Evolutionary conservation across 37 sponge, comb jelly and placozoan genomes (phyloP), one percentile per base, ranked within the genome.

Genomic region (Chondrilla cf. caribensis): DNA sequence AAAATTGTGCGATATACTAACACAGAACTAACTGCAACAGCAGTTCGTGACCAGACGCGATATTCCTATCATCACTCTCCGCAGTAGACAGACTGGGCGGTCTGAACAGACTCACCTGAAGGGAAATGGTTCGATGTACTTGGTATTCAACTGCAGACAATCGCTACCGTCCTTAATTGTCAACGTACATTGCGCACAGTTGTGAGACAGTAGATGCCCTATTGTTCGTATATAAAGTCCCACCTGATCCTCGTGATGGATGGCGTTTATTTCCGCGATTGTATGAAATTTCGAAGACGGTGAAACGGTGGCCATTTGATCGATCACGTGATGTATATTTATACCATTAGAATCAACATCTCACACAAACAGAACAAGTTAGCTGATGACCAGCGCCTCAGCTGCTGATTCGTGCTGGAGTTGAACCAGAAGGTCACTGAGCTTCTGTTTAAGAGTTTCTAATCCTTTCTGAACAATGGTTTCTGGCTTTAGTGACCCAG

Each of bases 401-500:
- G 94, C 86, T 5, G 99, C 89, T 64, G 90, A 91, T 54, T 98
- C 95, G 14, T 92, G 93, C 29, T 92, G 93, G 54, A 90, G 89
- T 26, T 90, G 90, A 25, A 90, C 78, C 82, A 94, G 97, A 2
- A 98, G 87, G 68, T 98, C 89, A 39, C 88, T 94, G 28, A 98
- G 86, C 83, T 98, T 98, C 72, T 94, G 86, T 73, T 96, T 98
- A 58, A 98, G 93, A 0, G 92, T 85, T 54, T 96, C 88, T 22
- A 98, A 70, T 7, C 97, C 95, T 14, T 93, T 87, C 43, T 94
- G 82, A n/a, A 96, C 97, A 24, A 98, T 96, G 40, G 62, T 94
- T 85, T 98, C 99, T 15, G 99, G 97, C 81, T 81, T 84, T 31
- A 98, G 87, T 17, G 99, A 72, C 36, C 99, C 99, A 31, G 93